Evolutionary conservation across 1,140 invertebrate genomes (phyloP).

Genomic region (Neodiprion pinetum): DNA sequence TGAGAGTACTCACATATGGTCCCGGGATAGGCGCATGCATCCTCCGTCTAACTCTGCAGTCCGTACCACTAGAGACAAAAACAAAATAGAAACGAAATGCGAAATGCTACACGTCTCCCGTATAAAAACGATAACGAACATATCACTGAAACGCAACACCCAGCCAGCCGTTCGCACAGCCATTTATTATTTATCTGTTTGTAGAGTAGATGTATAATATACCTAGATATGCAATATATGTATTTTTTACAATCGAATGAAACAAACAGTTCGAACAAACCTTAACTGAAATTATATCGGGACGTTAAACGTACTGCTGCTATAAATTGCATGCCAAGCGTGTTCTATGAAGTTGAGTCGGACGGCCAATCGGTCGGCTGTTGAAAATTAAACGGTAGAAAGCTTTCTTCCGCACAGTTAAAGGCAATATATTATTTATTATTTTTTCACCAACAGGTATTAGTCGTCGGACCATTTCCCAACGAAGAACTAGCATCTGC

Average conservation of each 20-base stretch:
- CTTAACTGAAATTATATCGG: no score
- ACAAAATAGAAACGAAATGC: slow-evolving; percentile 56
- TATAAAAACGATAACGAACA: background rate
- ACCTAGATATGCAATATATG: no score
- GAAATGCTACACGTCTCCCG: slow-evolving; percentile 23
- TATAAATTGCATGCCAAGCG: slow-evolving; percentile 58
- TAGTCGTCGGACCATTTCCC: no score
- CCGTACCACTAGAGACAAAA: slow-evolving; percentile 63
- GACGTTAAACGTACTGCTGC: slow-evolving; percentile 29
- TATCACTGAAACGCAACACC: slow-evolving; percentile 12
- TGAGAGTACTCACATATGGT: slow-evolving; percentile 61
- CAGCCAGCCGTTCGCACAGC: slow-evolving; percentile 10
- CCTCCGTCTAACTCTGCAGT: slow-evolving; percentile 65
- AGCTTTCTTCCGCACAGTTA: no score
- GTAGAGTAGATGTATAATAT: no score
- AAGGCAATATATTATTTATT: no score
- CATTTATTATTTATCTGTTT: background rate
- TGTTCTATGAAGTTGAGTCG: slow-evolving; percentile 19
- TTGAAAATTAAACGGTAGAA: background rate
- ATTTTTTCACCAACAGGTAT: no score
- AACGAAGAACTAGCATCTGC: no score
- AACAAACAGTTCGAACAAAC: no score
- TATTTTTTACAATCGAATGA: no score
- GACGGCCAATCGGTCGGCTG: background rate
- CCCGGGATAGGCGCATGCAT: slow-evolving; percentile 63